Percentiles rank a stretch among this genome's conserved stretches.
These are phyloP conservation scores for Habrosyne pyritoides DNA, from an alignment of 2,888 invertebrate species.

Conservation along the genomic window DNA sequence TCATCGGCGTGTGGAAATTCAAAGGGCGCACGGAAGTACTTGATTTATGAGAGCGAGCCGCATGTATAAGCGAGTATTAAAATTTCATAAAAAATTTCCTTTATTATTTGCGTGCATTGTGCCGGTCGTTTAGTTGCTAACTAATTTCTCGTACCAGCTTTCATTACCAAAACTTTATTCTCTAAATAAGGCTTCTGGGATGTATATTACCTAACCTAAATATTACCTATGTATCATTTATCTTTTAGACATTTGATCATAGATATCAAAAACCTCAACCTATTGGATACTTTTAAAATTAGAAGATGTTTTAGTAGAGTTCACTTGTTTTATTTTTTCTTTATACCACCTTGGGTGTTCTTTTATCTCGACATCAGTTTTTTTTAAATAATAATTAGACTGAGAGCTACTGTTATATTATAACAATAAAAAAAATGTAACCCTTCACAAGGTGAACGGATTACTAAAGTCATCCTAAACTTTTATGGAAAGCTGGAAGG, in stretches of 20 bases:
- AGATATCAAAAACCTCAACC: not conserved
- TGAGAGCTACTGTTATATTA: too few relatives aligned
- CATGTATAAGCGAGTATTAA: slow-evolving; percentile 72
- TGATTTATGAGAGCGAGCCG: slow-evolving; percentile 73
- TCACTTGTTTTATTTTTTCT: too few relatives aligned
- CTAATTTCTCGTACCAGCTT: slow-evolving; percentile 32
- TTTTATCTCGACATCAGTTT: too few relatives aligned
- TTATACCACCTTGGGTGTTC: too few relatives aligned
- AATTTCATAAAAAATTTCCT: slow-evolving; percentile 76
- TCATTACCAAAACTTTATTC: slow-evolving; percentile 11
- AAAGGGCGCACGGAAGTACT: slow-evolving; percentile 76
- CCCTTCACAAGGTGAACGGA: too few relatives aligned
- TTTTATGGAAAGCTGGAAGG: slow-evolving; percentile 20
- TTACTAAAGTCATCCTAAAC: too few relatives aligned
- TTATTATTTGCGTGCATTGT: slow-evolving; percentile 60
- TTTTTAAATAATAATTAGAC: too few relatives aligned
- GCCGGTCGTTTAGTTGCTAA: slow-evolving; percentile 35
- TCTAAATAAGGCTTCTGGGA: not conserved
- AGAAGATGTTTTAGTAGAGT: not conserved
- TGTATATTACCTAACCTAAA: too few relatives aligned
- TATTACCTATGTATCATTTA: too few relatives aligned
- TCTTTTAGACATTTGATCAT: not conserved
- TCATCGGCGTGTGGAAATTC: slow-evolving; percentile 72
- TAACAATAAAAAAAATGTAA: too few relatives aligned
- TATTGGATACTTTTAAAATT: not conserved